Conservation (phyloP, 2,113 vertebrate species). For the Psammodynastes pulverulentus region DNA sequence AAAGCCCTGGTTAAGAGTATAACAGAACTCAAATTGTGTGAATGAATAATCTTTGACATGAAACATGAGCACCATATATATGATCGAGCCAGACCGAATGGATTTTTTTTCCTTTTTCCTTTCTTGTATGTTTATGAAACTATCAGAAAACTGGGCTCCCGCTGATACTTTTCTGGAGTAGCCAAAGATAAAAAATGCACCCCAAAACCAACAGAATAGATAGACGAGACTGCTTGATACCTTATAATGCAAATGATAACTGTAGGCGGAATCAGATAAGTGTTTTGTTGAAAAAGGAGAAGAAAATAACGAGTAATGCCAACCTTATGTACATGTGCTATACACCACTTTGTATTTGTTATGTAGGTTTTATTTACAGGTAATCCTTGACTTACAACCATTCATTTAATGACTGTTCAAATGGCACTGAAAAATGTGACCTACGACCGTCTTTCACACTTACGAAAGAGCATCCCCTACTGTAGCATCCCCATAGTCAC, state of each 20-base stretch:
- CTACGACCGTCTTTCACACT: not conserved
- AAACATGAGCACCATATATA: not conserved
- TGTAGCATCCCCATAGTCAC: not conserved
- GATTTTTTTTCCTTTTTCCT: not conserved
- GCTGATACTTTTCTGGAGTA: not conserved
- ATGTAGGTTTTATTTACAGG: not conserved
- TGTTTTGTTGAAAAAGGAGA: not conserved
- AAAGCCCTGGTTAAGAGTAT: too few species aligned
- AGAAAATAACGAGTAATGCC: not conserved
- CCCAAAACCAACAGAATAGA: not conserved
- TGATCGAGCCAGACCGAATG: not conserved
- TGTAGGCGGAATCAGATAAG: not conserved
- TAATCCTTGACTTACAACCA: not conserved
- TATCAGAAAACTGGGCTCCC: not conserved
- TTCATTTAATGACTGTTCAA: not conserved
- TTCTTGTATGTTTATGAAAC: not conserved
- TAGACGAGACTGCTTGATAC: not conserved
- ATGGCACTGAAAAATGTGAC: not conserved
- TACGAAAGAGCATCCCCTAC: not conserved
- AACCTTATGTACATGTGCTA: not conserved
- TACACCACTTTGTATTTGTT: not conserved
- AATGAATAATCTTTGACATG: not conserved
- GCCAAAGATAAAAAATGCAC: not conserved
- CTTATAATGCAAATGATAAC: not conserved
- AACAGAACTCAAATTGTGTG: not conserved